Evolutionary conservation across 2,797 vertebrate species (phyloP).

Genomic region (Danio jaintianensis): DNA sequence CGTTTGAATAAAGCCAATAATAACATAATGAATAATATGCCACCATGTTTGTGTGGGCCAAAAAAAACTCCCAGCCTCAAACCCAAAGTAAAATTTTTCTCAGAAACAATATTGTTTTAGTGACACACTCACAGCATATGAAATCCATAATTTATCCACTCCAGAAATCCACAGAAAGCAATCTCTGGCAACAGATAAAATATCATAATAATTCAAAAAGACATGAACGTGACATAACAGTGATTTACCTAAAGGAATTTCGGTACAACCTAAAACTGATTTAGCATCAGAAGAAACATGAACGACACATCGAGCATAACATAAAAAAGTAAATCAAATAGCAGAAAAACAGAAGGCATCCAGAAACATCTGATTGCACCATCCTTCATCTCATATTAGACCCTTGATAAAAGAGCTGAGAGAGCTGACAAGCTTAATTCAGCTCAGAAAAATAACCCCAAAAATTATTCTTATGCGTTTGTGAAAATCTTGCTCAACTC

Average conservation of each 20-base stretch:
- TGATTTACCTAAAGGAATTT: slow-evolving; percentile 39
- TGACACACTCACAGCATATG: slow-evolving; percentile 27
- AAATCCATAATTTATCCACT: slow-evolving; percentile 18
- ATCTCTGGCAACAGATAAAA: slow-evolving; percentile 43
- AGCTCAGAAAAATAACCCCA: slow-evolving; percentile 47
- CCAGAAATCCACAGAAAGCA: slow-evolving; percentile 19
- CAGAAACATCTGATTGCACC: slow-evolving; percentile 39
- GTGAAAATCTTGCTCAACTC: slow-evolving; percentile 53
- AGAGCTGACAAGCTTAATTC: slow-evolving; percentile 43
- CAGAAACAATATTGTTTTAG: slow-evolving; percentile 39
- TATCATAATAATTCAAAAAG: slow-evolving; percentile 35
- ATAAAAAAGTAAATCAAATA: slow-evolving; percentile 38
- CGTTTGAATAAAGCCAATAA: slow-evolving; percentile 13
- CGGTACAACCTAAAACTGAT: slow-evolving; percentile 35
- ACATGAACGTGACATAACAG: slow-evolving; percentile 21
- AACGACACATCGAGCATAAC: slow-evolving; percentile 37
- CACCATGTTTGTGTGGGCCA: neutral
- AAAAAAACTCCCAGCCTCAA: neutral
- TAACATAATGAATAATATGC: slow-evolving; percentile 32
- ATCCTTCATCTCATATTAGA: slow-evolving; percentile 49
- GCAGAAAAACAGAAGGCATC: slow-evolving; percentile 37
- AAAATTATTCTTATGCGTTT: slow-evolving; percentile 53
- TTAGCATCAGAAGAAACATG: slow-evolving; percentile 19
- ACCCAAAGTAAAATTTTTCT: slow-evolving; percentile 1
- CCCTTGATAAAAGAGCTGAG: slow-evolving; percentile 55